phyloP scores from a whole-genome alignment of 2,113 vertebrate species.

The Fulica atra region DNA sequence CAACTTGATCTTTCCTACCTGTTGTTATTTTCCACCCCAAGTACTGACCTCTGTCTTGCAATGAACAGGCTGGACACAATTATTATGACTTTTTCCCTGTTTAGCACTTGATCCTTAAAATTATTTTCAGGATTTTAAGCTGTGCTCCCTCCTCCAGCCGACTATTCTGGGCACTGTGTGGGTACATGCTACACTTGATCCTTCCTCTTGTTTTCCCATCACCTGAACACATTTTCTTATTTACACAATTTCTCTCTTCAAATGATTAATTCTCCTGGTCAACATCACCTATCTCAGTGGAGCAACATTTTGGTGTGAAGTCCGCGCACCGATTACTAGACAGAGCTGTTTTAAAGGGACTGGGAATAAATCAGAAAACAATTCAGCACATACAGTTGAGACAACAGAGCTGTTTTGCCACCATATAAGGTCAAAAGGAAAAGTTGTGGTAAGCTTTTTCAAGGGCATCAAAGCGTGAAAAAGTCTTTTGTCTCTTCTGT shows the following conservation, averaged over 20 bases:
- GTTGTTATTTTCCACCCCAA: neutral
- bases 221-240: neutral
- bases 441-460: neutral
- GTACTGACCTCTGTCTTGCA: neutral
- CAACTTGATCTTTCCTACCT: neutral
- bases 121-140: neutral
- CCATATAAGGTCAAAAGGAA: neutral
- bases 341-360: neutral
- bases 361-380: neutral
- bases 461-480: neutral
- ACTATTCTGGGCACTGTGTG: rapidly evolving
- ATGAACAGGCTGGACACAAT: neutral
- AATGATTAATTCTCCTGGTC: neutral
- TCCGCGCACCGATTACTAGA: neutral
- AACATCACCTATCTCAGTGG: neutral
- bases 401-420: neutral
- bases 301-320: neutral
- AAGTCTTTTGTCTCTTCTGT: neutral
- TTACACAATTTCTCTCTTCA: neutral
- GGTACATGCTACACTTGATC: neutral
- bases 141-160: neutral
- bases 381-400: neutral
- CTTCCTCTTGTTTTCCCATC: neutral
- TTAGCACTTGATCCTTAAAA: neutral
- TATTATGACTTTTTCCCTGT: rapidly evolving